Evolutionary conservation across 2,888 invertebrate species (phyloP), one percentile per base, ranked within the genome.

Genomic region (Poecilobothrus nobilitatus): DNA sequence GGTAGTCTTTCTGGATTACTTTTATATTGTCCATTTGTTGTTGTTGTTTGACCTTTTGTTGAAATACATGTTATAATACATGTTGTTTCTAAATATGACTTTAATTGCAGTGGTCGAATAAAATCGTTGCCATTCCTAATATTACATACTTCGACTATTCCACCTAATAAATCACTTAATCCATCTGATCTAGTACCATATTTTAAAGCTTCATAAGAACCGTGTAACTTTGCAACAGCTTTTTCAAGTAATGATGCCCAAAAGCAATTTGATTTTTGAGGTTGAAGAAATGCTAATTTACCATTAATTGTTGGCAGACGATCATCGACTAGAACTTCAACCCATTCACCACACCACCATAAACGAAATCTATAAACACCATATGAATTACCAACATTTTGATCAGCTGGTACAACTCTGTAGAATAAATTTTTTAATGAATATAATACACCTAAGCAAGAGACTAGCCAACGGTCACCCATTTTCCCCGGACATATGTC

Each of bases 261-360:
- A 78, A 91, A 91, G 78, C 93, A 91, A 74, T 91, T 90, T 1
- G 90, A 88, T 73, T 88, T 85, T 73, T 89, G 88, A 63, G 91
- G 88, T 80, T 95, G 94, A 71, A 94, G 85, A 81, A 95, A 95
- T 62, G 93, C 92, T 71, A 95, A 84, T 73, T 91, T 87, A 12
- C 92, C 93, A 78, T 92, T 91, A 63, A 94, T 92, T 0, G 94
- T 94, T 8, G 95, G 95, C 71, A 95, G 84, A 27, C 93, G 86
- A 80, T 95, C 95, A 79, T 95, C 95, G 21, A 95, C 92, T 67
- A 94, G 84, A 53, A 91, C 91, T 79, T 95, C 95, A 34, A 91
- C 88, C 95, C 95, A 95, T 78, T 94, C 91, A 6, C 94, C 95
- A 77, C 93, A 94, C 93, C 94, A 94, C 94, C 94, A 95, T 27